Conservation (phyloP, 2,797 vertebrate species). For the Sebastes flavidus region DNA sequence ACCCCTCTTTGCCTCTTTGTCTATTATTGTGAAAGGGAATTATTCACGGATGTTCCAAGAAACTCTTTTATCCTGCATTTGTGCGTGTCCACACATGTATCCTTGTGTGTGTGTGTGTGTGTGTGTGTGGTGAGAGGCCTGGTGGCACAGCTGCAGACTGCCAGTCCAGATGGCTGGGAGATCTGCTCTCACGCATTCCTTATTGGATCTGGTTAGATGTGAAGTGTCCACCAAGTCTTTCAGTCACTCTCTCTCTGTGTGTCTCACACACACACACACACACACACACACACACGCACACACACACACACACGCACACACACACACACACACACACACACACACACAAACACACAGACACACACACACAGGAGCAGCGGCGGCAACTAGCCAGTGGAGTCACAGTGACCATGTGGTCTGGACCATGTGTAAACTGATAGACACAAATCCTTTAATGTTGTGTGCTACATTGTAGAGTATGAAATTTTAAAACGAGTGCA, state of each 20-base stretch:
- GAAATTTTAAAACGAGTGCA: background rate
- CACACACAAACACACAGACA: background rate
- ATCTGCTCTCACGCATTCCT: conserved; percentile 23
- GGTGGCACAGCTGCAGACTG: conserved; percentile 31
- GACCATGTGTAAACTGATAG: background rate
- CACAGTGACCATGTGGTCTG: background rate
- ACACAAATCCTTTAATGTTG: background rate
- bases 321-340: background rate
- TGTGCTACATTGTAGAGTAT: background rate
- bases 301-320: background rate
- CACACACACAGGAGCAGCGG: background rate
- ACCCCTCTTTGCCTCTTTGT: no score
- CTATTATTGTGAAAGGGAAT: background rate
- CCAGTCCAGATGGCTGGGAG: conserved; percentile 29
- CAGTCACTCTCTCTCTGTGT: background rate
- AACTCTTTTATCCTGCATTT: background rate
- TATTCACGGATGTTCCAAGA: background rate
- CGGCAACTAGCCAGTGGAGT: background rate
- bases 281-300: background rate
- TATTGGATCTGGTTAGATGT: conserved; percentile 18
- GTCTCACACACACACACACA: background rate
- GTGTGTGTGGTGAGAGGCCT: background rate
- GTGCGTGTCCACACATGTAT: background rate
- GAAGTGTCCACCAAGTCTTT: conserved; percentile 5
- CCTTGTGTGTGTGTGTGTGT: background rate